Percentiles rank a stretch among this genome's conserved stretches.
phyloP scores from a whole-genome alignment of 2,888 invertebrate genomes.

The Muscina levida region DNA sequence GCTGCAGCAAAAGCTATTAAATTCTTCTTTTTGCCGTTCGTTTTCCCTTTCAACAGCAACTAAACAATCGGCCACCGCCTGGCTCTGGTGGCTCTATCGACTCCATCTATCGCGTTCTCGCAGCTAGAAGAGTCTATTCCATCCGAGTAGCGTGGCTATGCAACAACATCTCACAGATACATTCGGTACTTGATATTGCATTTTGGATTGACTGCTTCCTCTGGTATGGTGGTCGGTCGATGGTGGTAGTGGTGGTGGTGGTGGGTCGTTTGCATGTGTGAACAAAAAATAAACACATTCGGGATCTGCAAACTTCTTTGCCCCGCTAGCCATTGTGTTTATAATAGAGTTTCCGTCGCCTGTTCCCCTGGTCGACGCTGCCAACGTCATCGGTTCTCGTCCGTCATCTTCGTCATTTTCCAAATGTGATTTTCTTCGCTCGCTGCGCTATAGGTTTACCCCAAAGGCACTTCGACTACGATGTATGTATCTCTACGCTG shows the following conservation, averaged over 20 bases:
- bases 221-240: constrained; percentile 21
- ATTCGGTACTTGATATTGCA: background rate
- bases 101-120: too few species aligned
- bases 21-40: constrained; percentile 40
- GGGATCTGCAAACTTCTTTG: background rate
- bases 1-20: constrained; percentile 5
- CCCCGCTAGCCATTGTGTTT: background rate
- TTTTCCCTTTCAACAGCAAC: constrained; percentile 67
- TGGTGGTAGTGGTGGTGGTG: background rate
- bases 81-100: too few species aligned
- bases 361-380: background rate
- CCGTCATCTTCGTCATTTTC: constrained; percentile 41
- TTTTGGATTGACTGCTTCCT: constrained; percentile 46
- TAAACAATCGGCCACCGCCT: background rate
- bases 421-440: constrained; percentile 33
- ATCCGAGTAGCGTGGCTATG: too few species aligned
- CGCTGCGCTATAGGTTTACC: constrained; percentile 30
- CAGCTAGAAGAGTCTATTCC: too few species aligned
- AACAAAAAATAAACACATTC: background rate
- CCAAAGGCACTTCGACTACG: constrained; percentile 39
- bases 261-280: background rate
- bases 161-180: too few species aligned
- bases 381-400: too few species aligned
- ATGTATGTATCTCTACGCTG: background rate
- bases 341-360: background rate